Percentiles rank a stretch among this genome's conserved stretches.
phyloP scores from a whole-genome alignment of 2,888 invertebrate species.

The Pseudeuparius sepicola region DNA sequence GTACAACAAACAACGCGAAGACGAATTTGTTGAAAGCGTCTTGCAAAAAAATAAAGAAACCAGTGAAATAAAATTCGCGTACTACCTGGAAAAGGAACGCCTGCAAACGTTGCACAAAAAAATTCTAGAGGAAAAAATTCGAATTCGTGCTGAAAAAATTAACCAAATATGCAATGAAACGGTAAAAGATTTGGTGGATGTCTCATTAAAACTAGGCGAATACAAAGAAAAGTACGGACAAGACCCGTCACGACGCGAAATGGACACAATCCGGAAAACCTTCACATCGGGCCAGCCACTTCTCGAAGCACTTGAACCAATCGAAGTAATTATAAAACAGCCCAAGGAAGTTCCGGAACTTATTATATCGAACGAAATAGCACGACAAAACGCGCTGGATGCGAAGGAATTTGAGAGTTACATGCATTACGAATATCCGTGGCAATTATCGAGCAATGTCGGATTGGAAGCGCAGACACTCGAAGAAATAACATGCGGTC shows the following conservation, averaged over 20 bases:
- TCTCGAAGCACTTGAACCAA: constrained; percentile 41
- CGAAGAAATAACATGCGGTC: constrained; percentile 26
- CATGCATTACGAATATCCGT: constrained; percentile 43
- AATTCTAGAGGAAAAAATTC: constrained; percentile 46
- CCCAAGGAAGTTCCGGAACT: constrained; percentile 39
- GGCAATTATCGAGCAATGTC: constrained; percentile 43
- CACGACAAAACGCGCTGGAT: constrained; percentile 45
- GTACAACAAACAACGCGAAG: constrained; percentile 42
- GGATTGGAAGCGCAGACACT: constrained; percentile 24
- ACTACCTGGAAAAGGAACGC: constrained; percentile 41
- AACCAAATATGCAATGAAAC: constrained; percentile 45
- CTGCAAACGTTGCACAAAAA: constrained; percentile 41
- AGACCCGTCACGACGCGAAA: constrained; percentile 40
- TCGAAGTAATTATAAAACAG: constrained; percentile 35
- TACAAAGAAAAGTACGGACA: constrained; percentile 37
- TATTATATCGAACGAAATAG: constrained; percentile 41
- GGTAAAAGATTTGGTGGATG: constrained; percentile 46
- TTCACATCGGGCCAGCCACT: constrained; percentile 48
- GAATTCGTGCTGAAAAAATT: constrained; percentile 41
- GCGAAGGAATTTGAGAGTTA: constrained; percentile 49
- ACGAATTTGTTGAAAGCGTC: constrained; percentile 37
- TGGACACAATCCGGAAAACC: constrained; percentile 47
- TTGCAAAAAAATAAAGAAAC: constrained; percentile 21
- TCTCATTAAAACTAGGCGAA: constrained; percentile 44
- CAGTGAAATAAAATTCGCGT: constrained; percentile 28